A percentile compares a stretch with the other conserved stretches of the same genome.
These are phyloP conservation scores for Recurvirostra avosetta DNA, from an alignment of 2,113 vertebrate species.

Conservation along the genomic window DNA sequence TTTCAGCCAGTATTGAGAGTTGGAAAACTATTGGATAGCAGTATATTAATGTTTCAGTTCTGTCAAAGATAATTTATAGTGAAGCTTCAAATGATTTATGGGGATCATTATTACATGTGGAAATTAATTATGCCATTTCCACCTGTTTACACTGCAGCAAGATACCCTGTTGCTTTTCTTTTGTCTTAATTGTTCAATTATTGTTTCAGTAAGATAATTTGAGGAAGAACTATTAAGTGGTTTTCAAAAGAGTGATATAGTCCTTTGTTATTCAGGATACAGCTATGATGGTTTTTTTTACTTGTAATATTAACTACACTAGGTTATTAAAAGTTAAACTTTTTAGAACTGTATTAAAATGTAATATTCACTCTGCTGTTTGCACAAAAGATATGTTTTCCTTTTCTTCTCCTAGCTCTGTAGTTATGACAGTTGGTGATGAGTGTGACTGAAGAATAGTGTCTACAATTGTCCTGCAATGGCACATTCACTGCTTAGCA, in stretches of 20 bases:
- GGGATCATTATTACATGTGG: not conserved
- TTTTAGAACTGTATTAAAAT: not conserved
- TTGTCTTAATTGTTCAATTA: not conserved
- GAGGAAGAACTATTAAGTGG: not conserved
- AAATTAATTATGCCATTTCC: conserved; percentile 14
- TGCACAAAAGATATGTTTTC: not conserved
- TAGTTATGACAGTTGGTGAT: not conserved
- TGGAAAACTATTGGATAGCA: not conserved
- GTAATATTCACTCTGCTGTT: not conserved
- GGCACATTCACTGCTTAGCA: not conserved
- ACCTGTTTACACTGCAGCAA: not conserved
- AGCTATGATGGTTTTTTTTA: not conserved
- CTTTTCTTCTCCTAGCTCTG: not conserved
- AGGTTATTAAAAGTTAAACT: not conserved
- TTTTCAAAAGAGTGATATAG: not conserved
- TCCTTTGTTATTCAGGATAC: not conserved
- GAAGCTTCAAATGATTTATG: not conserved
- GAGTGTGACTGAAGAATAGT: not conserved
- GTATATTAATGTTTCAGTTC: not conserved
- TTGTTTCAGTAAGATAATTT: not conserved
- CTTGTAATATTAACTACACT: not conserved
- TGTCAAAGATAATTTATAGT: not conserved
- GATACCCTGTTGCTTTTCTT: not conserved
- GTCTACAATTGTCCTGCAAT: not conserved
- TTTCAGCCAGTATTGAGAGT: not conserved